Evolutionary conservation across 2,113 vertebrate species (phyloP).

Genomic region (Daubentonia madagascariensis): DNA sequence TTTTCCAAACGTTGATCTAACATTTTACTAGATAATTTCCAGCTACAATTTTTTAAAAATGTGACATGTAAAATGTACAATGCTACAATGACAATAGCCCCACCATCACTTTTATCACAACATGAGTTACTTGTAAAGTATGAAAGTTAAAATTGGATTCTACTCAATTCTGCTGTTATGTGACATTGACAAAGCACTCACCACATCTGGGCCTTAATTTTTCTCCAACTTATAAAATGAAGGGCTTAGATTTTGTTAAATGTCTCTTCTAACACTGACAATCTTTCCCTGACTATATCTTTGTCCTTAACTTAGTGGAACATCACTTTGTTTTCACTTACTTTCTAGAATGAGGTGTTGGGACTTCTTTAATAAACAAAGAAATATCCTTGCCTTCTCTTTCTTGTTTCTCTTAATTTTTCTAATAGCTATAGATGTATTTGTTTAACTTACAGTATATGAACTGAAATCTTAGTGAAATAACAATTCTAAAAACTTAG

Average conservation of each 20-base stretch:
- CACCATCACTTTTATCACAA: not conserved
- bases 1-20: constrained; percentile 11
- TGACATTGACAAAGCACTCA: not conserved
- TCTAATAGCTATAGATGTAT: not conserved
- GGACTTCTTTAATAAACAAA: constrained; percentile 25
- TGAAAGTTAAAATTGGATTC: not conserved
- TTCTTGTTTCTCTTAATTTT: not conserved
- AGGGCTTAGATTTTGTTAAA: not conserved
- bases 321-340: not conserved
- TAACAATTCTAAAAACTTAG: not conserved
- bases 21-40: not conserved
- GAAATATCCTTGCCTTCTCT: not conserved
- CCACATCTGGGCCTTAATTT: not conserved
- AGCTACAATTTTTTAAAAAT: not conserved
- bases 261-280: not conserved
- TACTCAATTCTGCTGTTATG: not conserved
- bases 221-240: not conserved
- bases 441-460: not conserved
- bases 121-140: not conserved
- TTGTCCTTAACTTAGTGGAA: not conserved
- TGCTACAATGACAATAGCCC: not conserved
- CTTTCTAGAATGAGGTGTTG: not conserved
- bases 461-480: constrained; percentile 1
- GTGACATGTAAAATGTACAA: too few species aligned
- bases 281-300: not conserved